Evolutionary conservation across 1,140 invertebrate species (phyloP).

Genomic region (Drosophila navojoa): DNA sequence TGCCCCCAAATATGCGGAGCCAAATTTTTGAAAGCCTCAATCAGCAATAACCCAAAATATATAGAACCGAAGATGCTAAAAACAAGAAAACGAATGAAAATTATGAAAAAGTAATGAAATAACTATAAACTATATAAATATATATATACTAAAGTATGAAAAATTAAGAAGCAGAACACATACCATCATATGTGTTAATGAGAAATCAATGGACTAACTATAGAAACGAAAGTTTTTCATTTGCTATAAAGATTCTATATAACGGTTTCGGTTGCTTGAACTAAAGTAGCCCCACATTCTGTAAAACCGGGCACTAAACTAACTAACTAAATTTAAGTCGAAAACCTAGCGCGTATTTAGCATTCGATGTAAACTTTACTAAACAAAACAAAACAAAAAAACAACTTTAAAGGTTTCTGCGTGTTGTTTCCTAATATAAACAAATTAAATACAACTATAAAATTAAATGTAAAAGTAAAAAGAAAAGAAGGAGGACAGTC

Average conservation of each 20-base stretch:
- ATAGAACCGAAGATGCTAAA: conserved; percentile 75
- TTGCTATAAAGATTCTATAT: conserved; percentile 1
- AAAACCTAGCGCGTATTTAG: conserved; percentile 19
- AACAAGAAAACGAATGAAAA: neutral
- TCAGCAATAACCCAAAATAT: conserved; percentile 75
- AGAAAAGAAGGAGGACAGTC: conserved; percentile 9
- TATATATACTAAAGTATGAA: no score
- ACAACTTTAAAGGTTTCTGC: conserved; percentile 70
- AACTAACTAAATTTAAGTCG: conserved; percentile 17
- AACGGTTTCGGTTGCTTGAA: conserved; percentile 62
- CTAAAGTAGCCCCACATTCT: no score
- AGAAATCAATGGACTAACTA: no score
- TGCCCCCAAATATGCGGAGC: no score
- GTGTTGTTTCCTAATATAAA: conserved; percentile 73
- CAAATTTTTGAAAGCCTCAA: conserved; percentile 43
- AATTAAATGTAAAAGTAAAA: conserved; percentile 21
- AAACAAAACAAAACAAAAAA: conserved; percentile 24
- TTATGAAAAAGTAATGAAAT: conserved; percentile 7
- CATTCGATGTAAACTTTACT: conserved; percentile 43
- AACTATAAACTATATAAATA: no score
- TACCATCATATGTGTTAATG: no score
- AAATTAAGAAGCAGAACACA: no score
- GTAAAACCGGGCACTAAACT: no score
- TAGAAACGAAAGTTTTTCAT: no score
- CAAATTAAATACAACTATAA: conserved; percentile 11